Percentiles rank a stretch among this genome's conserved stretches.
Evolutionary conservation across 2,888 invertebrate species (phyloP).

Genomic region (Mystacides longicornis): DNA sequence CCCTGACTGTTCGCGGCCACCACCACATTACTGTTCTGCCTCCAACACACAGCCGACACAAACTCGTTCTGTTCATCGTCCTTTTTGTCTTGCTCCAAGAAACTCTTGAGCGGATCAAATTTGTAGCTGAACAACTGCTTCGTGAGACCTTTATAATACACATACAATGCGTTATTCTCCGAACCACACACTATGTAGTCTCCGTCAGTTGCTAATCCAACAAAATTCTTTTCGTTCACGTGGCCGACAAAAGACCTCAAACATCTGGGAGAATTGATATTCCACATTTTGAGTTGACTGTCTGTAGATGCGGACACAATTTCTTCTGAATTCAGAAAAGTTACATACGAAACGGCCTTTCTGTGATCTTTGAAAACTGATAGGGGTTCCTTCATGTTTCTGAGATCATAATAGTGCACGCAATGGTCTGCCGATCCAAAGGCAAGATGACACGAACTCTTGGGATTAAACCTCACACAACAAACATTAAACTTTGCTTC

Average conservation of each 20-base stretch:
- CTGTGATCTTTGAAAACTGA: conserved; percentile 82
- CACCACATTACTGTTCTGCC: conserved; percentile 74
- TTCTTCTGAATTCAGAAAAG: conserved; percentile 77
- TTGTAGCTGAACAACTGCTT: conserved; percentile 80
- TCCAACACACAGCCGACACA: conserved; percentile 94
- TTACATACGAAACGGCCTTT: conserved; percentile 91
- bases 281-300: conserved; percentile 87
- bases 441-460: conserved; percentile 79
- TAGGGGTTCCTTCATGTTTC: conserved; percentile 74
- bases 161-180: conserved; percentile 87
- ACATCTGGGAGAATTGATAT: conserved; percentile 70
- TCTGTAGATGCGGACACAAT: conserved; percentile 91
- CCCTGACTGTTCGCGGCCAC: conserved; percentile 94
- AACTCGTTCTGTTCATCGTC: conserved; percentile 88
- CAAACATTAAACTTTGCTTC: conserved; percentile 94
- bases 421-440: conserved; percentile 97
- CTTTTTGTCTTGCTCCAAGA: conserved; percentile 65
- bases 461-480: conserved; percentile 86
- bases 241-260: conserved; percentile 84
- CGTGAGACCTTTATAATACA: conserved; percentile 85
- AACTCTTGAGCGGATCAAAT: conserved; percentile 75
- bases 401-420: conserved; percentile 90
- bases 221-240: conserved; percentile 93
- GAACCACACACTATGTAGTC: conserved; percentile 92
- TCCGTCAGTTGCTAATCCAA: conserved; percentile 86